Evolutionary conservation across 2,797 vertebrate species (phyloP), one percentile per base, ranked within the genome.

Genomic region (Picus viridis): DNA sequence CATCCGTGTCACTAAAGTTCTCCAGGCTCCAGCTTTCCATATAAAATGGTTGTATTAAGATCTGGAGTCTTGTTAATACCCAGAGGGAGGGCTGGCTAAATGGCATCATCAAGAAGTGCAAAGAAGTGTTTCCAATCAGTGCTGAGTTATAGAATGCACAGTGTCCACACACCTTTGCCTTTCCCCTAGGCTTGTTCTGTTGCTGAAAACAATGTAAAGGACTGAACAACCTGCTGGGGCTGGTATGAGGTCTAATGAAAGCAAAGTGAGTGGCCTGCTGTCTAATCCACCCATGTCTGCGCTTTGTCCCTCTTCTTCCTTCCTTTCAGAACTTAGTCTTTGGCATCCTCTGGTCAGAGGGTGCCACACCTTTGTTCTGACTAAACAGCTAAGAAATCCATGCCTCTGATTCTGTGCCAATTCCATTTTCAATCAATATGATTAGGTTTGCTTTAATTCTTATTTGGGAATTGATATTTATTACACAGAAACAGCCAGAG

Each of bases 231-330:
- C n/a, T 73, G 16, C 18, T 59, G 32, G 19, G 34, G 13, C 36
- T 84, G 7, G 7, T 32, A 16, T 63, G 57, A 81, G 34, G 27
- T 69, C 43, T 88, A n/a, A 41, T 29, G 32, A 11, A 34, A 76
- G 22, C 26, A 67, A 61, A 54, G 9, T 29, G 49, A 30, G 16
- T 7, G 14, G 0, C 7, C 12, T 5, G 18, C 23, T 17, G 2
- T 29, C n/a, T 78, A 14, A 69, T 30, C 23, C 29, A 32, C 4
- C 8, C 16, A 16, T 1, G 1, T 30, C 32, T 0, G 0, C 79
- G 23, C 26, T 27, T 62, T 62, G 23, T 51, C 2, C 9, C 12
- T 32, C 32, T 65, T 65, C 72, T 88, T 62, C 47, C 29, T 49
- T 13, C 19, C 2, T 10, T 57, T 78, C 54, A 83, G 62, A 83